Evolutionary conservation across 2,888 invertebrate genomes (phyloP), one percentile per base, ranked within the genome.

Genomic region (Habrosyne pyritoides): DNA sequence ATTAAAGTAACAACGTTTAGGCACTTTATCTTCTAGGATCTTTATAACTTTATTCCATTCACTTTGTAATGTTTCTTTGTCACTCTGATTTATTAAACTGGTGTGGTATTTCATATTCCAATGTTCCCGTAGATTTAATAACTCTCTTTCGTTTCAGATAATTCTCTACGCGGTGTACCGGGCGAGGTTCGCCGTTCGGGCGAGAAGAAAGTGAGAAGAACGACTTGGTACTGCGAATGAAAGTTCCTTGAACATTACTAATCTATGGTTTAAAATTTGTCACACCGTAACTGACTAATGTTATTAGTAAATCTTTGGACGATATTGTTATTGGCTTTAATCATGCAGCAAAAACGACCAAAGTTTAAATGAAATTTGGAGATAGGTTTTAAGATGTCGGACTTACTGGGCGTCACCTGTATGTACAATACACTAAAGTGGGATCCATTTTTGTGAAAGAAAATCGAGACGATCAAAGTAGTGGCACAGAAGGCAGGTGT

Each of bases 141-240:
- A 50, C 12, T 28, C 67, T 71, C 55, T 26, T 71, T 73, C 36
- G 60, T 91, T 92, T 14, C 86, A 93, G 93, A 93, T 81, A 91
- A 93, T 71, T 92, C 93, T 49, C 83, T 93, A 21, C 85, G 92
- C 55, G 93, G 93, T 49, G 92, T 93, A 47, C 92, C 92, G 2
- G 92, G 93, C 22, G 93, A 93, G 72, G 89, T 91, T 53, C 83
- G 88, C 55, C 76, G 91, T 28, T 69, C 73, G 10, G 74, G 80
- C 22, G 92, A 91, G 53, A 91, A 84, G 74, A 86, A 81, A 74
- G 65, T 78, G 42, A 77, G 91, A 61, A 80, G 92, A 75, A 93
- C 93, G 0, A 93, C 93, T 14, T 93, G 93, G 93, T 93, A 93
- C 66, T 91, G 92, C 66, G 92, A 93, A 81, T 91, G 87, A 92